A percentile compares a stretch with the other conserved stretches of the same genome.
Conservation (phyloP, 1,140 invertebrate genomes). For the Drosophila willistoni region DNA sequence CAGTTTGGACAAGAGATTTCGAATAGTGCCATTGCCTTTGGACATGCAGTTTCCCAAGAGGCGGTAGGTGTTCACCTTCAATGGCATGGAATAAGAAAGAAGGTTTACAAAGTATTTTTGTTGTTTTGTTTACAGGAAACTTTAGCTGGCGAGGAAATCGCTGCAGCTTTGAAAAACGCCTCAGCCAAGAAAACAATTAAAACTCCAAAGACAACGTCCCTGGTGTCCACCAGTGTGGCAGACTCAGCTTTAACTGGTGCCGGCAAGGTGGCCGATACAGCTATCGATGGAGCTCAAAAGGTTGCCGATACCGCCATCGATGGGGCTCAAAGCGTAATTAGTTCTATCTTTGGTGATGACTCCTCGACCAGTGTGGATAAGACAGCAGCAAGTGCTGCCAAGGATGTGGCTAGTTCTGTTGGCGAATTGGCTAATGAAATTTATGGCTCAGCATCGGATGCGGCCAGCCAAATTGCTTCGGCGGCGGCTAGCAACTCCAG, state of each 20-base stretch:
- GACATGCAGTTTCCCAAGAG: slow-evolving; percentile 38
- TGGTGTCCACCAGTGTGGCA: not conserved
- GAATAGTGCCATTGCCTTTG: slow-evolving; percentile 31
- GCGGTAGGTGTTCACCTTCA: slow-evolving; percentile 13
- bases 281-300: not conserved
- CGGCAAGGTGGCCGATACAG: not conserved
- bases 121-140: not conserved
- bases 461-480: slow-evolving; percentile 10
- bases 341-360: not conserved
- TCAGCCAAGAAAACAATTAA: not conserved
- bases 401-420: not conserved
- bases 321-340: not conserved
- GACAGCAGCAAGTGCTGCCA: not conserved
- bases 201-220: not conserved
- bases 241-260: not conserved
- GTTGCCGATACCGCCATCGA: not conserved
- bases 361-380: not conserved
- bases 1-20: slow-evolving; percentile 24
- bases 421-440: not conserved
- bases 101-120: no score
- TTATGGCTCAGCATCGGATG: not conserved
- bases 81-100: no score
- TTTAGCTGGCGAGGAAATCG: slow-evolving; percentile 25
- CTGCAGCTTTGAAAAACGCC: not conserved
- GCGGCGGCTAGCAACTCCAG: slow-evolving; percentile 7